phyloP scores from a whole-genome alignment of 23 tunicate species.

The Ascidia mentula region DNA sequence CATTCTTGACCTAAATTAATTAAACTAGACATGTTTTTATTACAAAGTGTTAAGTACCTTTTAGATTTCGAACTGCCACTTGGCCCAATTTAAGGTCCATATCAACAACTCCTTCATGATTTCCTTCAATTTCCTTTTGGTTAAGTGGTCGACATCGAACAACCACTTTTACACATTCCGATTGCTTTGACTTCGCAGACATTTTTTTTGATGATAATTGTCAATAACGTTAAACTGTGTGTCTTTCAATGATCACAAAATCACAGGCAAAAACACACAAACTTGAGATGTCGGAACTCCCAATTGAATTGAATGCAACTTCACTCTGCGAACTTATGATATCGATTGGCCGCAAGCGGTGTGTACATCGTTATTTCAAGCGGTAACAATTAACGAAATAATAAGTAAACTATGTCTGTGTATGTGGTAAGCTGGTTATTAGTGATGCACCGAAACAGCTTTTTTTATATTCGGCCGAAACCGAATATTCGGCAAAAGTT shows the following conservation, averaged over 20 bases:
- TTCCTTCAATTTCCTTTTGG: slow-evolving; percentile 82
- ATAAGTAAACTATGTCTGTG: no score
- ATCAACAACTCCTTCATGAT: slow-evolving; percentile 86
- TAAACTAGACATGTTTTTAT: not conserved
- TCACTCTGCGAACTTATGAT: not conserved
- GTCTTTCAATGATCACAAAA: not conserved
- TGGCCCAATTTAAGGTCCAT: slow-evolving; percentile 91
- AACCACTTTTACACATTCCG: slow-evolving; percentile 92
- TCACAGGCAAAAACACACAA: not conserved
- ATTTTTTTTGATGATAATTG: not conserved
- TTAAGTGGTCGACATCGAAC: slow-evolving; percentile 94
- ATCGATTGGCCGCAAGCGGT: slow-evolving; percentile 10
- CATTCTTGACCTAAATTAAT: not conserved
- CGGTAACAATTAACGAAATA: no score
- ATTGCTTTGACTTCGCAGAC: slow-evolving; percentile 47
- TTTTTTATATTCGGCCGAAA: no score
- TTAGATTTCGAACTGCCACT: slow-evolving; percentile 73
- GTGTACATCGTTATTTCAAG: slow-evolving; percentile 4
- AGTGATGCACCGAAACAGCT: no score
- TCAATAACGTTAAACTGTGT: not conserved
- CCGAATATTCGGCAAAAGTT: no score
- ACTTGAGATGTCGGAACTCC: no score
- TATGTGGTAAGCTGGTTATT: no score
- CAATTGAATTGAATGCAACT: no score
- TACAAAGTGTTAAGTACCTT: slow-evolving; percentile 36